Evolutionary conservation across 2,888 invertebrate genomes (phyloP), one percentile per base, ranked within the genome.

Genomic region (Agrenia bidenticulata): DNA sequence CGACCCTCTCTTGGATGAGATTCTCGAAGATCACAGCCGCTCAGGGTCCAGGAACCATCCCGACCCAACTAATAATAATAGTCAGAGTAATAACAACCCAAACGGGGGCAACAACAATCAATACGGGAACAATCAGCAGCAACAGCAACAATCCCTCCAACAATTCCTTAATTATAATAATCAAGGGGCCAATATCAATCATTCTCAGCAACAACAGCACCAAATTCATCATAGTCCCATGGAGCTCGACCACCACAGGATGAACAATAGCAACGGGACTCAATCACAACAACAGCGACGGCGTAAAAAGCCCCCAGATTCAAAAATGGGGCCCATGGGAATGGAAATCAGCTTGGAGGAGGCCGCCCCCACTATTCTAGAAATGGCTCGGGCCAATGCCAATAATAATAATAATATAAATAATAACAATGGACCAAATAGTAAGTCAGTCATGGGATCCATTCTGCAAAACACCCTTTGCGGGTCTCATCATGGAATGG

Each of bases 81-180:
- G 45, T 56, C 60, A 58, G 39, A 56, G 51, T 45, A 59, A 23
- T 49, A 21, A 63, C 41, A 53, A 60, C 19, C 61, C 59, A n/a
- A 15, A 11, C 55, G 50, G 42, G 27, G 32, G 23, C 49, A 58
- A 26, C 26, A 39, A 5, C 15, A 41, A 23, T 57, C 64, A 80
- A 77, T 73, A 80, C 79, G 81, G 83, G 64, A 80, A 85, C 78
- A 80, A 84, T 74, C 79, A 84, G 77, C 79, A 83, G 17, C 56
- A 84, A 77, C 79, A 83, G 17, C 56, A 55, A n/a, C 56, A 55
- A 51, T 57, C 57, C 42, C 57, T 57, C 80, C 80, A 82, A 79
- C 81, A 81, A 76, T 81, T 79, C 67, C 80, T 82, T 63, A 78
- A 80, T 84, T 82, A 69, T 83, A 83, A 77, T 83, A 49, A 23